Percentiles rank a stretch among this genome's conserved stretches.
These are phyloP conservation scores for Harpalus rubripes DNA, from an alignment of 2,888 invertebrate species.

Conservation along the genomic window DNA sequence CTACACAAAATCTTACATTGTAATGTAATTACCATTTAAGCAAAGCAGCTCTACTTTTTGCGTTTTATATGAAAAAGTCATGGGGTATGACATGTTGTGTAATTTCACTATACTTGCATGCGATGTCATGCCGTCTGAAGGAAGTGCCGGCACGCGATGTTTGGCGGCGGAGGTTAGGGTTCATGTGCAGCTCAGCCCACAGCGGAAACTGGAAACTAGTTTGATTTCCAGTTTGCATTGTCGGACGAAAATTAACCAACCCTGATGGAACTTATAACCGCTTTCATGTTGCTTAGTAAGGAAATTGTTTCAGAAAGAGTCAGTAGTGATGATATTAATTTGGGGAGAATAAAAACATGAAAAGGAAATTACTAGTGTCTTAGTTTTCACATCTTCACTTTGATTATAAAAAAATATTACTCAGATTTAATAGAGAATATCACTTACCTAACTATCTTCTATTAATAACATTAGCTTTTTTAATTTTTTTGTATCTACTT, in stretches of 20 bases:
- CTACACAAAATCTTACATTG: background rate
- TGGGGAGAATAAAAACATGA: background rate
- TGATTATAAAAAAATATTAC: too few species aligned
- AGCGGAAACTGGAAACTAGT: slow-evolving; percentile 40
- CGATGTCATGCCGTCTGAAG: background rate
- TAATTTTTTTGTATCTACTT: too few species aligned
- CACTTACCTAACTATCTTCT: too few species aligned
- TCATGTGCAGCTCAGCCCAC: background rate
- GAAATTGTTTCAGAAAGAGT: background rate
- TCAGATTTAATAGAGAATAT: too few species aligned
- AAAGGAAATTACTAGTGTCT: background rate
- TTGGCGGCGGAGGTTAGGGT: background rate
- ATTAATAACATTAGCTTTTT: too few species aligned
- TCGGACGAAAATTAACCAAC: background rate
- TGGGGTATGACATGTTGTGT: slow-evolving; percentile 2
- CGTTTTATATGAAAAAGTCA: background rate
- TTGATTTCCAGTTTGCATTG: slow-evolving; percentile 30
- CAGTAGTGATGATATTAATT: background rate
- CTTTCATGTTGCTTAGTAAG: background rate
- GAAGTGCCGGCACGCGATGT: slow-evolving; percentile 31
- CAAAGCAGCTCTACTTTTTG: background rate
- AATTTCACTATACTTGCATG: background rate
- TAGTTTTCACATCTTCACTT: too few species aligned
- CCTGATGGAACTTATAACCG: slow-evolving; percentile 21
- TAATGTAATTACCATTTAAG: background rate